These are phyloP conservation scores for Apeira syringaria DNA, from an alignment of 2,888 invertebrate species.

Conservation along the genomic window DNA sequence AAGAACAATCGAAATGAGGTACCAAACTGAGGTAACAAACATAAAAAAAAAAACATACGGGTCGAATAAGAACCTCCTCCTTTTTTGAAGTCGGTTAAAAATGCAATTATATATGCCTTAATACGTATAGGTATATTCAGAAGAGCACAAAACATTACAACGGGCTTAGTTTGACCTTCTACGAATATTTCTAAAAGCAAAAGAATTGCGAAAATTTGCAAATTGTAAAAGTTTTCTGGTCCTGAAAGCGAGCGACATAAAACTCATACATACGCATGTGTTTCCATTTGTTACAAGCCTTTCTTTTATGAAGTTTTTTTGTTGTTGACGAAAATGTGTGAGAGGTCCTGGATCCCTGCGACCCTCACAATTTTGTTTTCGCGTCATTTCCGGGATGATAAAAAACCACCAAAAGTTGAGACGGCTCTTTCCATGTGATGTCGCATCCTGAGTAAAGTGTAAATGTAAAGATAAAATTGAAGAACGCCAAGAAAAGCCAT, in stretches of 20 bases:
- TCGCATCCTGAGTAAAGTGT: neutral
- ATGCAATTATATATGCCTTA: too few species aligned
- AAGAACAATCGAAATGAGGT: too few species aligned
- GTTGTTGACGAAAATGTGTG: conserved; percentile 13
- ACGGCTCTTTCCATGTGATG: neutral
- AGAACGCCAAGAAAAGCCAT: conserved; percentile 10
- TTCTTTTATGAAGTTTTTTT: conserved; percentile 29
- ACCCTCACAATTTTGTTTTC: conserved; percentile 10
- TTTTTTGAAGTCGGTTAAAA: too few species aligned
- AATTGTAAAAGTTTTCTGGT: conserved; percentile 26
- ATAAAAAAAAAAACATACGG: too few species aligned
- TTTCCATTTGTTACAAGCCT: conserved; percentile 24
- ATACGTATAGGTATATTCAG: too few species aligned
- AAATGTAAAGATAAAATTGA: conserved; percentile 4
- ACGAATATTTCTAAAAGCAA: conserved; percentile 12
- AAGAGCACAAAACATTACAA: too few species aligned
- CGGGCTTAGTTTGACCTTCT: neutral
- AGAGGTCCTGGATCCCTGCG: conserved; percentile 1
- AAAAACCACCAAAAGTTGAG: neutral
- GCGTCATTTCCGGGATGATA: conserved; percentile 5
- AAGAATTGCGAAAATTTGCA: conserved; percentile 24
- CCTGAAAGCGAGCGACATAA: conserved; percentile 26
- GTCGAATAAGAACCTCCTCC: too few species aligned
- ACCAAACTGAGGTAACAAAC: too few species aligned
- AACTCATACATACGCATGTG: conserved; percentile 29